Conservation (phyloP, 37 sponge, comb jelly and placozoan species). For the Beroe forskalii region DNA sequence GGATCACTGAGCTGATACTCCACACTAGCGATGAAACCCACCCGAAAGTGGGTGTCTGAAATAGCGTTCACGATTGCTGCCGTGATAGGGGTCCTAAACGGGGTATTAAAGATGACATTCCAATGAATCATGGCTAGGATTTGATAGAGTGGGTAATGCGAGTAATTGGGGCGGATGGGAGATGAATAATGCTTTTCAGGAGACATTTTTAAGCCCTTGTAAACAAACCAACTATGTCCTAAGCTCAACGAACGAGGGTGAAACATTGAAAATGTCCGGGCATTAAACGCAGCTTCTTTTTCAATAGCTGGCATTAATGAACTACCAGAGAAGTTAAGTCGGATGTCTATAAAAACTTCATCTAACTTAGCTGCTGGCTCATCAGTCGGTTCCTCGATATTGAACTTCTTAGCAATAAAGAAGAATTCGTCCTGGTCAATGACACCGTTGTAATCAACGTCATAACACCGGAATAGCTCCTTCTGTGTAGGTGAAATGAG, state of each 20-base stretch:
- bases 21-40: neutral
- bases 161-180: neutral
- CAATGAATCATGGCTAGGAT: neutral
- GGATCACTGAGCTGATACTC: constrained; percentile 41
- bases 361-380: neutral
- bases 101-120: neutral
- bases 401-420: neutral
- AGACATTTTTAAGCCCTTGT: neutral
- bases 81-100: neutral
- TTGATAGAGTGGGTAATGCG: constrained; percentile 20
- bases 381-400: neutral
- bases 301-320: neutral
- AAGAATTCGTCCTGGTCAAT: constrained; percentile 61
- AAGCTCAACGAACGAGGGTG: neutral
- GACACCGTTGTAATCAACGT: constrained; percentile 55
- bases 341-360: neutral
- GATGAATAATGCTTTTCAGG: neutral
- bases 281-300: neutral
- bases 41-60: constrained; percentile 23
- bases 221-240: neutral
- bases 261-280: neutral
- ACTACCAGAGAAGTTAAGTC: neutral
- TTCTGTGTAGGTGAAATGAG: neutral
- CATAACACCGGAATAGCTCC: neutral
- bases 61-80: constrained; percentile 3